Evolutionary conservation across 2,888 invertebrate genomes (phyloP), one percentile per base, ranked within the genome.

Genomic region (Caradrina clavipalpis): DNA sequence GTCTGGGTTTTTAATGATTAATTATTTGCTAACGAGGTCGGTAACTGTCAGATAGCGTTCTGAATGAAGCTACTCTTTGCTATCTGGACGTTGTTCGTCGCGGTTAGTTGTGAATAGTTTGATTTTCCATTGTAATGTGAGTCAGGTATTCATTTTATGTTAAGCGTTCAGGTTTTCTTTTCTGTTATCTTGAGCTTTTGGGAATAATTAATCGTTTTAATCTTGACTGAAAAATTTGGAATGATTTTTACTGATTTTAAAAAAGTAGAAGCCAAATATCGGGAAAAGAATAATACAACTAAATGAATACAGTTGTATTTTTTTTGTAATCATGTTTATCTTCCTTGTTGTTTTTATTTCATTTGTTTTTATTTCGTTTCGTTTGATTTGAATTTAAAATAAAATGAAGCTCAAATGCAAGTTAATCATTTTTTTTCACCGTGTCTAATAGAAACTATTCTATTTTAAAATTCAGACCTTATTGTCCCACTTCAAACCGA

Each of bases 21-120:
- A 82, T 78, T 67, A 76, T 51, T 55, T 61, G 61, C 63, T 83
- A 83, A 83, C 72, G 84, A 84, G 82, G 58, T 67, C 60, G 26
- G 39, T 22, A 26, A 45, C 63, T 42, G 54, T 64, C 65, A 61
- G 72, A 71, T 65, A 62, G 62, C 57, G 60, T n/a, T 47, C 35
- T 71, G 69, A 78, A 76, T 66, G 19, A 81, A 21, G 39, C 67
- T 57, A 50, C 75, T 69, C 59, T 69, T 74, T 64, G 59, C 49
- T 55, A 45, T 45, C 39, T 56, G 47, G 21, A 70, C 53, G 45
- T n/a, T 67, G 31, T 57, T 35, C 53, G 22, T 49, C 56, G 15
- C 45, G n/a, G 26, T 17, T 54, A 53, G 47, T 55, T 56, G 8
- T 62, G 57, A 68, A 68, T 76, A 62, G 59, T 69, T 72, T 70